phyloP scores from a whole-genome alignment of 2,888 invertebrate species.

The Phalera bucephala region DNA sequence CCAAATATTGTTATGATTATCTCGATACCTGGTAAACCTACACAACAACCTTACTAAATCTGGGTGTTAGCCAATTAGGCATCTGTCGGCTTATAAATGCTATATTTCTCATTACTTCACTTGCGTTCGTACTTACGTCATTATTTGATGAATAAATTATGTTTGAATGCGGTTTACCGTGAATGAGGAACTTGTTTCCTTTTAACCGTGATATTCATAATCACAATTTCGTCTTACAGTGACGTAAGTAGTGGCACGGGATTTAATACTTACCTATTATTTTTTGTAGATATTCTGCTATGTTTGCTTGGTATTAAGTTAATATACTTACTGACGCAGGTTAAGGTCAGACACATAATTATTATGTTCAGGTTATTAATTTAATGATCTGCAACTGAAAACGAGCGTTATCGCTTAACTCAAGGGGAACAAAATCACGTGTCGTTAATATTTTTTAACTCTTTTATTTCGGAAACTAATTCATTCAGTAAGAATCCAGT shows the following conservation, averaged over 20 bases:
- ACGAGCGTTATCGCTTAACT: no score
- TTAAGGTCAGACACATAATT: no score
- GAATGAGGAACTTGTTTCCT: conserved; percentile 29
- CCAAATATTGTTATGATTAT: no score
- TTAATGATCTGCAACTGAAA: no score
- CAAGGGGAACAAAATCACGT: no score
- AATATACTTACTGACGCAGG: no score
- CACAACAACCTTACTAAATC: neutral
- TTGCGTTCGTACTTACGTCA: neutral
- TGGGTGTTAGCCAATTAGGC: conserved; percentile 16
- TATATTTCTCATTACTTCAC: conserved; percentile 5
- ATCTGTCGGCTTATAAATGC: neutral
- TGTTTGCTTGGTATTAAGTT: no score
- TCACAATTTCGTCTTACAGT: conserved; percentile 5
- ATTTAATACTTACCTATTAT: neutral
- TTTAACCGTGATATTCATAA: conserved; percentile 20
- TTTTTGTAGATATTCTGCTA: no score
- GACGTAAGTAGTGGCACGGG: neutral
- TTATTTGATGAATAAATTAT: neutral
- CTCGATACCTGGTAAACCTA: neutral
- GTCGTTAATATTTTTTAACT: no score
- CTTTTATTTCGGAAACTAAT: no score
- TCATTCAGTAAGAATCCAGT: no score
- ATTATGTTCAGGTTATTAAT: no score
- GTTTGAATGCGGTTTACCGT: conserved; percentile 30